Conservation (phyloP, 2,888 invertebrate species). For the Antheraea yamamai region DNA sequence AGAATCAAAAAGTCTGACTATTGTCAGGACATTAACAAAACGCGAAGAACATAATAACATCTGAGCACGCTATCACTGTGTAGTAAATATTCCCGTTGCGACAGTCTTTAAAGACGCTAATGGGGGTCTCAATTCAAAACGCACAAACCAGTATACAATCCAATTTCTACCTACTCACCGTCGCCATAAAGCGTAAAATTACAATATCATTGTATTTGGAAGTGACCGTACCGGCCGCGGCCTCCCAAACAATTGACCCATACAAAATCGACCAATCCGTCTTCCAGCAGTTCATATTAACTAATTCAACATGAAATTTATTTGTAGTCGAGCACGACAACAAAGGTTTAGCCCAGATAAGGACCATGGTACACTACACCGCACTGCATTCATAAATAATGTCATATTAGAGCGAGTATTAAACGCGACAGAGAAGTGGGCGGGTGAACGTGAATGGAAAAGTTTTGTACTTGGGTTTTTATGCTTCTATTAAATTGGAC, state of each 20-base stretch:
- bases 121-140: slow-evolving; percentile 16
- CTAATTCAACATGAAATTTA: slow-evolving; percentile 63
- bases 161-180: slow-evolving; percentile 17
- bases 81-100: slow-evolving; percentile 11
- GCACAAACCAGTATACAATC: slow-evolving; percentile 15
- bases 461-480: slow-evolving; percentile 36
- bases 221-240: slow-evolving; percentile 17
- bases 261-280: slow-evolving; percentile 49
- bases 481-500: slow-evolving; percentile 17
- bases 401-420: slow-evolving; percentile 67
- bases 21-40: slow-evolving; percentile 27
- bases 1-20: neutral
- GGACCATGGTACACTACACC: slow-evolving; percentile 57
- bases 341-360: slow-evolving; percentile 63
- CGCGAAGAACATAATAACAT: slow-evolving; percentile 16
- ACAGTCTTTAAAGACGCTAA: slow-evolving; percentile 19
- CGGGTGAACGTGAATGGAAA: slow-evolving; percentile 28
- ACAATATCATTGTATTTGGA: slow-evolving; percentile 21
- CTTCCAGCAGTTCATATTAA: slow-evolving; percentile 52
- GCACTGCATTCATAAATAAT: slow-evolving; percentile 61
- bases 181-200: slow-evolving; percentile 16
- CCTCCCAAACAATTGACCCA: slow-evolving; percentile 40
- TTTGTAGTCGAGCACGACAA: slow-evolving; percentile 50
- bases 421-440: slow-evolving; percentile 50
- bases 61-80: slow-evolving; percentile 12